Conservation (phyloP, 2,113 vertebrate species). For the Synodontis membranacea region DNA sequence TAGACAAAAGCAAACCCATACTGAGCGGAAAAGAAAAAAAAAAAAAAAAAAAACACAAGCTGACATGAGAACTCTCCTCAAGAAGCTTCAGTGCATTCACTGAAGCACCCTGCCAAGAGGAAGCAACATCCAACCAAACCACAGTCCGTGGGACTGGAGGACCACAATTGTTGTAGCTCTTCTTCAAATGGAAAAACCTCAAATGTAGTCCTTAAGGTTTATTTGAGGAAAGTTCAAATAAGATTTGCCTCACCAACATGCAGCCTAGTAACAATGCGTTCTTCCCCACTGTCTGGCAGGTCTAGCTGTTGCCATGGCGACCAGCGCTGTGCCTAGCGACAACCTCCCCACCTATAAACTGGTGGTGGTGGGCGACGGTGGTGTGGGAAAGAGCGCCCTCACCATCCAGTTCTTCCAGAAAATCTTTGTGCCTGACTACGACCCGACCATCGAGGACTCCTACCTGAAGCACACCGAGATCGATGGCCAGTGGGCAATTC, state of each 20-base stretch:
- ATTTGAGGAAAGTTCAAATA: background rate
- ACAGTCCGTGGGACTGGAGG: slow-evolving; percentile 44
- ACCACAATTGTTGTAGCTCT: slow-evolving; percentile 41
- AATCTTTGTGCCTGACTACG: slow-evolving; percentile 98
- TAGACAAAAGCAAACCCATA: background rate
- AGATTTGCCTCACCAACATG: background rate
- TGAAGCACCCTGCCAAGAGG: slow-evolving; percentile 49
- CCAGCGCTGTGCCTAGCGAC: slow-evolving; percentile 93
- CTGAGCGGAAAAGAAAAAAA: background rate
- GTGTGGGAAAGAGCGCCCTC: slow-evolving; percentile 96
- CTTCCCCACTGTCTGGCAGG: slow-evolving; percentile 69
- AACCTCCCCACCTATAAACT: slow-evolving; percentile 97
- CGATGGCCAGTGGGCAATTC: slow-evolving; percentile 96
- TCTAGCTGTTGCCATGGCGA: slow-evolving; percentile 84
- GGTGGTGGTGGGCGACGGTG: slow-evolving; percentile 96
- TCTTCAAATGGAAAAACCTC: background rate
- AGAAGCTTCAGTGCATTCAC: background rate
- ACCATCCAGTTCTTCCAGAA: slow-evolving; percentile 99
- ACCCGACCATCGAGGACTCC: slow-evolving; percentile 98
- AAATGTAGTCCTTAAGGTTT: background rate
- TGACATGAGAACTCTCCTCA: background rate
- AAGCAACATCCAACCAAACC: slow-evolving; percentile 59
- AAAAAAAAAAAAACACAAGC: background rate
- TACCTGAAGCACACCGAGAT: slow-evolving; percentile 99
- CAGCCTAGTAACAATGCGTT: background rate